These are phyloP conservation scores for Polyommatus icarus DNA, from an alignment of 2,888 invertebrate species.

Conservation along the genomic window DNA sequence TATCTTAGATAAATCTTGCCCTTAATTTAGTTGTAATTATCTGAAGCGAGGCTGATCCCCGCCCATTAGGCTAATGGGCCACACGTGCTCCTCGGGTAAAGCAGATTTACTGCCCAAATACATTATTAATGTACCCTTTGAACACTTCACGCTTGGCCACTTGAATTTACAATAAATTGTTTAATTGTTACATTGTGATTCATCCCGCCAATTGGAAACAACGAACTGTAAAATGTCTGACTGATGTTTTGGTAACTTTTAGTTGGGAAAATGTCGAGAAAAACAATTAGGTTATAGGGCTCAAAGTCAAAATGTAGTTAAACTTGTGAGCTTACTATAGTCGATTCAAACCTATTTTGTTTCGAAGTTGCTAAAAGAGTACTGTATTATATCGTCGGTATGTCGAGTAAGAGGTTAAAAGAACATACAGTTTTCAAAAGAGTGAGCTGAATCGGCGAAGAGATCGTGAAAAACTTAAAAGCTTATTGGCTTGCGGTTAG, in stretches of 20 bases:
- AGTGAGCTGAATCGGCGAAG: no score
- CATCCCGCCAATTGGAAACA: conserved; percentile 1
- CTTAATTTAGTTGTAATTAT: conserved; percentile 34
- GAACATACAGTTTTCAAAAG: no score
- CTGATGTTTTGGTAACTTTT: not conserved
- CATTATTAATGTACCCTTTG: conserved; percentile 75
- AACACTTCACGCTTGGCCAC: conserved; percentile 60
- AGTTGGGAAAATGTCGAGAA: not conserved
- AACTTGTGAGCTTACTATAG: no score
- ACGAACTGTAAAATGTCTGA: not conserved
- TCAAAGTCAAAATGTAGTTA: no score
- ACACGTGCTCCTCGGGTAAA: conserved; percentile 70
- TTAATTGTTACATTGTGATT: conserved; percentile 17
- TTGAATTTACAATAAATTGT: conserved; percentile 49
- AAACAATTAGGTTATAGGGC: no score
- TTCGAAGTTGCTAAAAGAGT: no score
- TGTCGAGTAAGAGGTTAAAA: no score
- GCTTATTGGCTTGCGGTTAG: not conserved
- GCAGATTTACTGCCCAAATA: conserved; percentile 75
- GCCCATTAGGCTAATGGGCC: conserved; percentile 73
- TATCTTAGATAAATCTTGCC: conserved; percentile 27
- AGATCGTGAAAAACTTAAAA: no score
- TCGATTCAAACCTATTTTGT: no score
- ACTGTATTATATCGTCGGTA: no score
- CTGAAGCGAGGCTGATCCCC: conserved; percentile 51